Evolutionary conservation across 2,797 vertebrate species (phyloP), one percentile per base, ranked within the genome.

Genomic region (Fistularia commersonii): DNA sequence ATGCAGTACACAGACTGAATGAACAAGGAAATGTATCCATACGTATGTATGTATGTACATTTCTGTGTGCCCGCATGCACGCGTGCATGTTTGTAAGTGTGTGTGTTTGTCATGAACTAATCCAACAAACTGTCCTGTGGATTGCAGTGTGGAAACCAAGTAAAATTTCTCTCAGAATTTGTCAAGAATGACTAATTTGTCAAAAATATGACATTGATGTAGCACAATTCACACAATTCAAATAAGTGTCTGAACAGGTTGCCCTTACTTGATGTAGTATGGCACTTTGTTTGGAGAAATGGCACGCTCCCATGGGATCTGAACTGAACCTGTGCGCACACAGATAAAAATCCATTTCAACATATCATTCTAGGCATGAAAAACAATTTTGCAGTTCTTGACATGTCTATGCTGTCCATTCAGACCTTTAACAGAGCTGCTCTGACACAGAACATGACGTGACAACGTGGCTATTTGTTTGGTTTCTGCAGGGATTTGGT

Each of bases 221-320:
- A 23, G 23, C 23, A 23, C 2, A 23, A 23, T 23, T 23, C 23
- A 23, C 4, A 23, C 23, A 23, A 23, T 23, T 23, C 23, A 23
- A 56, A 33, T 48, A 48, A 48, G 42, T 54, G 51, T 72, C 54
- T 55, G n/a, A 56, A 45, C 52, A 12, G 23, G 61, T 52, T 80
- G 12, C 41, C 88, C 97, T 98, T 88, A 99, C 97, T 99, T 99
- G 89, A 99, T 98, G 83, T 98, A 99, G 82, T 99, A 99, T 15
- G 97, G 97, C 85, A 98, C 95, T 93, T 98, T 99, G 88, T 97
- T 99, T 48, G 95, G 97, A 66, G 97, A 99, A 81, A 98, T 97
- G 77, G 96, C 95, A 76, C 97, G 90, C 78, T 99, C 97, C 96
- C 97, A 98, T 38, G 97, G 96, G 59, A 98, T 92, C 85, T 99